phyloP scores from a whole-genome alignment of 1,140 invertebrate species.

The Centruroides vittatus region DNA sequence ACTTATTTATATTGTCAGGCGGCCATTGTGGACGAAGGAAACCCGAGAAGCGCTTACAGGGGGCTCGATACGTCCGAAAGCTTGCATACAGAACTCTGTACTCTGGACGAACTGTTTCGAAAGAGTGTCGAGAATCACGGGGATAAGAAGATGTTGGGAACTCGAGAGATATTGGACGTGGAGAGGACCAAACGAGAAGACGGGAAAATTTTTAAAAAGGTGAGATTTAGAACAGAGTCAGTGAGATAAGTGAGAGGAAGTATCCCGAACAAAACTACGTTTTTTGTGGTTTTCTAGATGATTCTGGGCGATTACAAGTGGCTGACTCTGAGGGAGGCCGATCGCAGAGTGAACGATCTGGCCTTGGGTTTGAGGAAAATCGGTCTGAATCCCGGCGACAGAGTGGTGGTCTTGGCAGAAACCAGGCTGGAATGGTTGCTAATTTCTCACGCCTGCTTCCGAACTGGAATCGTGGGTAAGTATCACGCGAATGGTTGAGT shows the following conservation, averaged over 20 bases:
- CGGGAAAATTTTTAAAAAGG: constrained; percentile 90
- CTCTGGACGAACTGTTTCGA: constrained; percentile 71
- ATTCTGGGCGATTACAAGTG: constrained; percentile 87
- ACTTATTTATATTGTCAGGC: neutral
- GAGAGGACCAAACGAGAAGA: constrained; percentile 87
- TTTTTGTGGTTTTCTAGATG: constrained; percentile 39
- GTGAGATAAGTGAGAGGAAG: no score
- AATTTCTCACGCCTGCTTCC: constrained; percentile 48
- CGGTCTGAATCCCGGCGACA: constrained; percentile 45
- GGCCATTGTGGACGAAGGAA: neutral
- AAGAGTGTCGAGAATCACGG: constrained; percentile 56
- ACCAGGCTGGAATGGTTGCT: constrained; percentile 96
- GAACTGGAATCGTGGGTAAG: constrained; percentile 11
- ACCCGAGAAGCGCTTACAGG: constrained; percentile 5
- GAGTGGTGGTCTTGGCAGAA: constrained; percentile 92
- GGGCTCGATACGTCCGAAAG: neutral
- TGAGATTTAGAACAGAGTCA: constrained; percentile 23
- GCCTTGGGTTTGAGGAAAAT: constrained; percentile 53
- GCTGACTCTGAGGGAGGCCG: constrained; percentile 68
- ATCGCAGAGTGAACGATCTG: constrained; percentile 54
- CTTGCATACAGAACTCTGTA: constrained; percentile 25
- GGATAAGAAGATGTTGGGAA: constrained; percentile 68
- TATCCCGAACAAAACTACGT: no score
- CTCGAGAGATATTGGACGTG: constrained; percentile 74
- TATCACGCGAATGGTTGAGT: neutral